Evolutionary conservation across 2,113 vertebrate species (phyloP).

Genomic region (Apaloderma vittatum): DNA sequence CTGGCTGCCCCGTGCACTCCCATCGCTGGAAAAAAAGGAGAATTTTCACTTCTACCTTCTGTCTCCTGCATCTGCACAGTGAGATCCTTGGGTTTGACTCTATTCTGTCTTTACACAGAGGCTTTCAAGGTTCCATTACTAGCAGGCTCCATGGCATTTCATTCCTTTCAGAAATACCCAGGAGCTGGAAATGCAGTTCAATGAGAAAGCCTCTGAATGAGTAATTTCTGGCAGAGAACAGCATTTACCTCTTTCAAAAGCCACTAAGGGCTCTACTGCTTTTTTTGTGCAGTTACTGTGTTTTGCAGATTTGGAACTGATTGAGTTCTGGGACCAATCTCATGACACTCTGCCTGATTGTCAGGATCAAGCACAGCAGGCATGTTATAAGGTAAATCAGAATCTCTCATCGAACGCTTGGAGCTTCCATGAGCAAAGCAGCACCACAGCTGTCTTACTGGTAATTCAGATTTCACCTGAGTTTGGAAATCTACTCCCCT

Average conservation of each 20-base stretch:
- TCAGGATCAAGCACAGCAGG: background rate
- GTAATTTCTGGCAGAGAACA: slow-evolving; percentile 44
- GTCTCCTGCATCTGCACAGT: background rate
- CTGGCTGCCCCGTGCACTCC: background rate
- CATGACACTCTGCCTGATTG: slow-evolving; percentile 9
- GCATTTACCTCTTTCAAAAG: slow-evolving; percentile 30
- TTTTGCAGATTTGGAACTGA: slow-evolving; percentile 39
- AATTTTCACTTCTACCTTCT: background rate
- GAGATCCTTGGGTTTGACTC: background rate
- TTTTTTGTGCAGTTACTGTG: background rate
- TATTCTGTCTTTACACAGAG: background rate
- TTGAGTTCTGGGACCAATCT: background rate
- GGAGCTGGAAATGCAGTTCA: background rate
- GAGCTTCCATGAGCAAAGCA: background rate
- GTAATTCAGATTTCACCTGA: background rate
- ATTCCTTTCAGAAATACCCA: background rate
- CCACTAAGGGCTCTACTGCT: background rate
- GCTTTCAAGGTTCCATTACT: background rate
- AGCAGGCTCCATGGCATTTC: background rate
- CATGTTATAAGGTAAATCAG: background rate
- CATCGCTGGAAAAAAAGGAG: background rate
- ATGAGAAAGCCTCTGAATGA: slow-evolving; percentile 27
- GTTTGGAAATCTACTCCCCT: background rate
- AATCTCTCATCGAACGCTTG: background rate
- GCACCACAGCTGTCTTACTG: background rate